Evolutionary conservation across 2,113 vertebrate genomes (phyloP).

Genomic region (Dasypus novemcinctus): DNA sequence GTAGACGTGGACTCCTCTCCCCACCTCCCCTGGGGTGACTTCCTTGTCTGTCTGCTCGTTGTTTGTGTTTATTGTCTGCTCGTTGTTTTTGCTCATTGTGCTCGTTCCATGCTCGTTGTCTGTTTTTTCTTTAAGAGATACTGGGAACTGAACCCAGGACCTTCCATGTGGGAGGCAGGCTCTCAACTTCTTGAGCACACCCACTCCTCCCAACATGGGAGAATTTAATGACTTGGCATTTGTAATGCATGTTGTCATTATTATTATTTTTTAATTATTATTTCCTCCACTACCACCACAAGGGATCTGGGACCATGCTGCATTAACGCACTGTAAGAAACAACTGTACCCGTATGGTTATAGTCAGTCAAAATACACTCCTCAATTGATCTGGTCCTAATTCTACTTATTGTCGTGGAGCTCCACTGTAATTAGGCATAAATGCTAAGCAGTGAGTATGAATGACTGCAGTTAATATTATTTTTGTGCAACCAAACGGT

Average conservation of each 20-base stretch:
- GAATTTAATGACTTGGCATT: not conserved
- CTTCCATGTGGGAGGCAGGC: too few relatives aligned
- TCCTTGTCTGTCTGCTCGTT: too few relatives aligned
- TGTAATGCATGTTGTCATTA: not conserved
- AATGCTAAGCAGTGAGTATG: not conserved
- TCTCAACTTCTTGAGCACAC: too few relatives aligned
- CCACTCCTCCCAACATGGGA: not conserved
- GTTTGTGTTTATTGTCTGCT: too few relatives aligned
- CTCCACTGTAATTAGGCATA: fast-evolving
- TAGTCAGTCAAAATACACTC: too few relatives aligned
- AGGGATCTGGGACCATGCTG: not conserved
- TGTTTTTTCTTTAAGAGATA: too few relatives aligned
- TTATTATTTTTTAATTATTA: too few relatives aligned
- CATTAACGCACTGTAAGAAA: not conserved
- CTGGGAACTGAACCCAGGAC: too few relatives aligned
- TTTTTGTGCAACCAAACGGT: not conserved
- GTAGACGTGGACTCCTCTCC: not conserved
- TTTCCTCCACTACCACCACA: fast-evolving
- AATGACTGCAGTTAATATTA: not conserved
- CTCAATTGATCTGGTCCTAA: not conserved
- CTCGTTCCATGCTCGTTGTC: too few relatives aligned
- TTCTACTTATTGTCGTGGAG: fast-evolving
- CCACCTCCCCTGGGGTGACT: too few relatives aligned
- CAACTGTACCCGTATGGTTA: not conserved
- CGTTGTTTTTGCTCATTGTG: too few relatives aligned